Base-by-base conservation (phyloP, 2,888 invertebrate genomes). In the Chirona hameri region DNA sequence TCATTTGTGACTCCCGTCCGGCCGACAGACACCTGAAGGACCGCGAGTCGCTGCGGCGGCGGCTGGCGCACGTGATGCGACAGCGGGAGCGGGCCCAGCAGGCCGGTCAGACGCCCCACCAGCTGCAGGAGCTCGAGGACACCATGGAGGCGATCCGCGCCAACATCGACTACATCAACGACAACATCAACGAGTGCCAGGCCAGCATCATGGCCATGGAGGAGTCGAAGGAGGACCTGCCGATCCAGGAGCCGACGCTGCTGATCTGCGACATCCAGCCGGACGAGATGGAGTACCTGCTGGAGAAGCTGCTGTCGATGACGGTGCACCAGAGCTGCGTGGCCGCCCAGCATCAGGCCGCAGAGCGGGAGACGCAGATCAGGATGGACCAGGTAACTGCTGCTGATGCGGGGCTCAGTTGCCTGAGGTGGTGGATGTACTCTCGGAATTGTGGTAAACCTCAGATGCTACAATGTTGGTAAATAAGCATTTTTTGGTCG, bases 131-230 rank as follows among this genome's bases (percentile, higher is more conserved):
- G 84, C 87, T 94, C 82, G 92, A 92, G 82, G 94, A 93, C 86
- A 93, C 94, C 87, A 92, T 95, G 82, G 94, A 94, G 87, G 92
- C 91, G 84, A 89, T 94, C 27, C 91, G 91, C 86, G 93, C 94
- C 82, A 95, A 97, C 88, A 92, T 97, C 82, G 93, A 93, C 85
- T 97, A 97, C 88, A 91, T 97, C 39, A 93, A 97, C 87, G 95
- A 95, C 85, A 94, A 94, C 85, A 97, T 98, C 84, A 92, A 92
- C 14, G 97, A 98, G 87, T 94, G 96, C 83, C 98, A 98, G 89
- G 93, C 93, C 85, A 94, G 95, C 87, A 97, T 98, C 87, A 93
- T 97, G 90, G 95, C 96, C 89, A 92, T 98, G 86, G 97, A 97
- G 88, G 96, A 94, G 86, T 90, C 91, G 21, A 93, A 93, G 82